Conservation (phyloP, 2,888 invertebrate species). For the Apantesis nais region DNA sequence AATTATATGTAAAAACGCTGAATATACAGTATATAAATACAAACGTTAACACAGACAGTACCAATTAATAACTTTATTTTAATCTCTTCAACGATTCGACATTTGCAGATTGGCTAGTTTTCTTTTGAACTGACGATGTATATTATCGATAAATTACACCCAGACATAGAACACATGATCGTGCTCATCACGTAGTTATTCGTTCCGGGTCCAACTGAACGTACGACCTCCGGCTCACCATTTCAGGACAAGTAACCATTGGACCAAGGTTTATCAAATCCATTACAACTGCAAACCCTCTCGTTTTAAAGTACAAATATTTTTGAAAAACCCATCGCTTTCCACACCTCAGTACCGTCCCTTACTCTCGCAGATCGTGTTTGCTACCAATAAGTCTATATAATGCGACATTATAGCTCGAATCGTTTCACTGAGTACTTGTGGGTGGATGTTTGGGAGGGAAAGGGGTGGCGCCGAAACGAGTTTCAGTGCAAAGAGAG, state of each 20-base stretch:
- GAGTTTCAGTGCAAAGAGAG: slow-evolving; percentile 55
- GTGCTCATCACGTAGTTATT: too few relatives aligned
- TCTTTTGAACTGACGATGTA: too few relatives aligned
- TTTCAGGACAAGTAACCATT: neutral
- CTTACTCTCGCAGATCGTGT: slow-evolving; percentile 26
- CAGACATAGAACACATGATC: neutral
- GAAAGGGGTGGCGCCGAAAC: slow-evolving; percentile 3
- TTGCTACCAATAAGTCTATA: slow-evolving; percentile 35
- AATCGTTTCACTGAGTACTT: slow-evolving; percentile 18
- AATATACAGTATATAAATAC: too few relatives aligned
- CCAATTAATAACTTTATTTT: too few relatives aligned
- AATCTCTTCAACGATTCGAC: too few relatives aligned
- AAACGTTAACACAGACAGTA: too few relatives aligned
- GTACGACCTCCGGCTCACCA: neutral
- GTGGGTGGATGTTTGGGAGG: neutral
- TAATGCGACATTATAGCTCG: slow-evolving; percentile 43
- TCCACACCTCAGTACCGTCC: slow-evolving; percentile 9
- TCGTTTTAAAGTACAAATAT: too few relatives aligned
- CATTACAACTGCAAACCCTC: neutral
- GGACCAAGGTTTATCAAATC: neutral
- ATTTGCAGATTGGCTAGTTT: too few relatives aligned
- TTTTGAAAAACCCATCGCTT: slow-evolving; percentile 16
- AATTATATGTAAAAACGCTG: too few relatives aligned
- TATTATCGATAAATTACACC: neutral
- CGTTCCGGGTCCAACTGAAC: neutral